Conservation (phyloP, 2,113 vertebrate genomes). For the Hemiscyllium ocellatum region DNA sequence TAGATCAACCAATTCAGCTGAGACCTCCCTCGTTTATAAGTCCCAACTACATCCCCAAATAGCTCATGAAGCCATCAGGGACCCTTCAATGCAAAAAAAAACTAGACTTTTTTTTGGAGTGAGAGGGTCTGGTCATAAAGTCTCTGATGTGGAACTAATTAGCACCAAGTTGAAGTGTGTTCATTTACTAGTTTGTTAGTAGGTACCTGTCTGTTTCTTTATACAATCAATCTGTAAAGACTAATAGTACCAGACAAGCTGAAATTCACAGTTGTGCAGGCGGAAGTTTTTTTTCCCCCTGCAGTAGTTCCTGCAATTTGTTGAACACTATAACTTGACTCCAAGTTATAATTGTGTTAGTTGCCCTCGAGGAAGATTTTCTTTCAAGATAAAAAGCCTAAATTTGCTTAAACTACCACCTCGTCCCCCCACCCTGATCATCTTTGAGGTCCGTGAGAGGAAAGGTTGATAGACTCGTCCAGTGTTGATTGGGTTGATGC, state of each 20-base stretch:
- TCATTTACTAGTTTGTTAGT: slow-evolving; percentile 32
- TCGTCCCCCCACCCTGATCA: neutral
- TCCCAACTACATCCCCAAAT: neutral
- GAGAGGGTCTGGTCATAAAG: slow-evolving; percentile 12
- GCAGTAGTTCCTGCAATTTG: slow-evolving; percentile 35
- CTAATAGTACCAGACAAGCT: slow-evolving; percentile 32
- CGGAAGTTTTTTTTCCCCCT: slow-evolving; percentile 23
- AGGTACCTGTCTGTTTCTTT: slow-evolving; percentile 25
- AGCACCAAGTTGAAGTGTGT: slow-evolving; percentile 14
- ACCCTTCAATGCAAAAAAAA: neutral
- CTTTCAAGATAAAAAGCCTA: slow-evolving; percentile 28
- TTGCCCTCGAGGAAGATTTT: slow-evolving; percentile 28
- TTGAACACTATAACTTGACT: slow-evolving; percentile 33
- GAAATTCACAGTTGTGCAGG: slow-evolving; percentile 32
- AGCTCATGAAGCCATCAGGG: neutral
- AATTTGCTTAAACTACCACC: neutral
- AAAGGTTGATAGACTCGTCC: neutral
- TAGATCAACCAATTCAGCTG: neutral
- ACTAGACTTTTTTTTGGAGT: slow-evolving; percentile 1
- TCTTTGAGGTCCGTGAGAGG: neutral
- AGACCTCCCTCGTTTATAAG: neutral
- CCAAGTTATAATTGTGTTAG: slow-evolving; percentile 36
- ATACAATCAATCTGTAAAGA: slow-evolving; percentile 21
- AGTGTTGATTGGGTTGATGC: neutral
- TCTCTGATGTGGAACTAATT: slow-evolving; percentile 23